Conservation (phyloP, 1,140 invertebrate genomes). For the Ips typographus region DNA sequence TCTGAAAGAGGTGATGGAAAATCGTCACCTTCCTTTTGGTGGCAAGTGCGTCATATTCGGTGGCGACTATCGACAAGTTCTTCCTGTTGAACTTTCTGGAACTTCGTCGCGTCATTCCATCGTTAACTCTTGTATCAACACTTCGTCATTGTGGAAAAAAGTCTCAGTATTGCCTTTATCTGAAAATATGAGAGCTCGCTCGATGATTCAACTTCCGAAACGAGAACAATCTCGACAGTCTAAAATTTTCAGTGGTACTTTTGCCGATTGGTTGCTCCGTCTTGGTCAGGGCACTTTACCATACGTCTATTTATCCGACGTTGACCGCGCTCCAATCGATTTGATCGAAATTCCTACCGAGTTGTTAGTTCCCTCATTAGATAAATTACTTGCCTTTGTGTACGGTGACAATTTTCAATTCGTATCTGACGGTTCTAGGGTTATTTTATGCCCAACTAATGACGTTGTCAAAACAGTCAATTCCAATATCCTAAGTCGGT, state of each 20-base stretch:
- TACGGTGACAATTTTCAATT: not conserved
- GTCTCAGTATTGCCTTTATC: not conserved
- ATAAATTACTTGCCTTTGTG: not conserved
- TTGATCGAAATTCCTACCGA: not conserved
- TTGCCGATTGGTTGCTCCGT: not conserved
- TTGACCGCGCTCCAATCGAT: not conserved
- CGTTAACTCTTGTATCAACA: not conserved
- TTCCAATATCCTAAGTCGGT: not conserved
- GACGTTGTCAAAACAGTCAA: not conserved
- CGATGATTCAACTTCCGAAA: too few species aligned
- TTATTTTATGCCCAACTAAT: conserved; percentile 2
- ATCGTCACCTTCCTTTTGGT: conserved; percentile 37
- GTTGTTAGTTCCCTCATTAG: not conserved
- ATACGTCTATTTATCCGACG: not conserved
- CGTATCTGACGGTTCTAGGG: not conserved
- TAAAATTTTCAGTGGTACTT: not conserved
- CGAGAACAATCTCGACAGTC: too few species aligned
- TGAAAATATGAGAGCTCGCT: not conserved
- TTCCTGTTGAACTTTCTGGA: conserved; percentile 33
- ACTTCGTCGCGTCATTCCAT: not conserved
- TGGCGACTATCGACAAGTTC: conserved; percentile 42
- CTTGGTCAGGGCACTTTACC: not conserved
- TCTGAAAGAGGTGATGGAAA: conserved; percentile 35
- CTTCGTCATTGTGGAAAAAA: not conserved
- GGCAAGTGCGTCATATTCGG: conserved; percentile 44